phyloP scores from a whole-genome alignment of 2,113 vertebrate species.

The Heterochromis multidens region DNA sequence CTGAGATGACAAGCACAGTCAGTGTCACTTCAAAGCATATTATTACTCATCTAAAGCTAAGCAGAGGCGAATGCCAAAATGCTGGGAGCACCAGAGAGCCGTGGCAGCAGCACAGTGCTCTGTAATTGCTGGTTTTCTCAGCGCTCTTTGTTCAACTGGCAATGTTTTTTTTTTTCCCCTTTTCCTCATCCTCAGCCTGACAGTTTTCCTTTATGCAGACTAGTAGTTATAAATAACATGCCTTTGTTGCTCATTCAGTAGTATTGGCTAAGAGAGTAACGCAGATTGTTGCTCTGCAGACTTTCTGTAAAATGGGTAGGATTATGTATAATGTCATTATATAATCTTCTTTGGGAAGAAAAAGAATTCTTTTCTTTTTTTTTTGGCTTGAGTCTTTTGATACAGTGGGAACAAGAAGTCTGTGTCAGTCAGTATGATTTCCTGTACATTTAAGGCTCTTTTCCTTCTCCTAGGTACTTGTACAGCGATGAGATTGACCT shows the following conservation, averaged over 20 bases:
- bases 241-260: slow-evolving; percentile 24
- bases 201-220: slow-evolving; percentile 25
- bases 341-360: background rate
- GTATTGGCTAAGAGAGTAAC: background rate
- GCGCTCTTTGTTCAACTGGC: slow-evolving; percentile 44
- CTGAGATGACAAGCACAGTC: slow-evolving; percentile 51
- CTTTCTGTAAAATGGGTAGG: background rate
- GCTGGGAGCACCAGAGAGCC: slow-evolving; percentile 25
- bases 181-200: slow-evolving; percentile 6
- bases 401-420: background rate
- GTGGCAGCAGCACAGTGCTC: slow-evolving; percentile 12
- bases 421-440: background rate
- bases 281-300: background rate
- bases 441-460: background rate
- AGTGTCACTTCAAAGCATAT: slow-evolving; percentile 59
- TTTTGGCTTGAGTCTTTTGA: background rate
- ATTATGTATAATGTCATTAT: background rate
- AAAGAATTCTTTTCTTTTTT: background rate
- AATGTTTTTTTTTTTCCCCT: background rate
- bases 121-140: slow-evolving; percentile 59
- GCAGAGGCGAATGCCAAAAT: slow-evolving; percentile 33
- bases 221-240: slow-evolving; percentile 51
- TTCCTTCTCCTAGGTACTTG: slow-evolving; percentile 82
- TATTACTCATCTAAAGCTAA: slow-evolving; percentile 54
- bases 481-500: slow-evolving; percentile 97